These are phyloP conservation scores for Marmota flaviventris DNA, from an alignment of 2,113 vertebrate species.

Conservation along the genomic window DNA sequence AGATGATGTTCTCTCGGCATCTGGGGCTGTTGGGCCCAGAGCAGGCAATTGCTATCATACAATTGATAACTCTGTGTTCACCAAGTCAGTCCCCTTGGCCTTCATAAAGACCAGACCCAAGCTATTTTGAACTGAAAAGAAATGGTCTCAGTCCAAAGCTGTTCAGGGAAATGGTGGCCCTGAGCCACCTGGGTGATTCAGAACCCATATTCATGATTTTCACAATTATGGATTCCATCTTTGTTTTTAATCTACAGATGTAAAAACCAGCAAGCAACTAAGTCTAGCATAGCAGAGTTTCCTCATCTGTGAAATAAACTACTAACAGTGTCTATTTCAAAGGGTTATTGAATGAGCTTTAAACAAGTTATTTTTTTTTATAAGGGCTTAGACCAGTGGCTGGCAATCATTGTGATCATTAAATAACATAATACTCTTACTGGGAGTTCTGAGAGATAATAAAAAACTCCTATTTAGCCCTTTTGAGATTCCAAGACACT, in stretches of 20 bases:
- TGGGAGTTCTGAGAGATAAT: not conserved
- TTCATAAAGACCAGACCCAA: not conserved
- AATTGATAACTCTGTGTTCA: not conserved
- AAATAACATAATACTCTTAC: not conserved
- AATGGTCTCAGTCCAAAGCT: not conserved
- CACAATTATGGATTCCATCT: not conserved
- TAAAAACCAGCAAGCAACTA: not conserved
- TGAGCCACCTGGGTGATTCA: not conserved
- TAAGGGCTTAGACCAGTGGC: not conserved
- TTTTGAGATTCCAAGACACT: slow-evolving; percentile 29
- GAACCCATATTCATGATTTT: not conserved
- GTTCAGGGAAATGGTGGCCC: not conserved
- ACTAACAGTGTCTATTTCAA: slow-evolving; percentile 19
- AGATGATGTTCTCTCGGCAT: slow-evolving; percentile 12
- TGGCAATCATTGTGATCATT: not conserved
- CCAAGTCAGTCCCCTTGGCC: not conserved
- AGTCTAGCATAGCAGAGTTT: not conserved
- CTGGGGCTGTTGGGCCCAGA: not conserved
- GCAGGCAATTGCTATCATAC: not conserved
- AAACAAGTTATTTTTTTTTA: not conserved
- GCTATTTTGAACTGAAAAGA: not conserved
- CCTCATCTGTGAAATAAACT: slow-evolving; percentile 9
- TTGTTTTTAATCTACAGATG: not conserved
- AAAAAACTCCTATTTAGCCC: slow-evolving; percentile 6
- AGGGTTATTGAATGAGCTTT: slow-evolving; percentile 3